Base-by-base conservation (phyloP, 2,888 invertebrate species). In the Adela reaumurella region DNA sequence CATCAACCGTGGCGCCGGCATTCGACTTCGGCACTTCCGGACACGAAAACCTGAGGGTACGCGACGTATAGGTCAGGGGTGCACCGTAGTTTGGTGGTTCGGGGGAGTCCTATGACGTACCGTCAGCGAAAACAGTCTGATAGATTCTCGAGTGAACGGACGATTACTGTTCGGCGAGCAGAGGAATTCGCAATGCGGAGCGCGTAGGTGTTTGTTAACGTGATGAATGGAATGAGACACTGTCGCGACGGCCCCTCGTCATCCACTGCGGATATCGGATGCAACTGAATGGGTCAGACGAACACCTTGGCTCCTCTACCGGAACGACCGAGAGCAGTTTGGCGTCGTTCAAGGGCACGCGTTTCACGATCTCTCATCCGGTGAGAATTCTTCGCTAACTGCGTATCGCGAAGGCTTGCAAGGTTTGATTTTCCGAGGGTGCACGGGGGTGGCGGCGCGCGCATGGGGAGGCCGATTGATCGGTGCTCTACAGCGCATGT, bases 1-100 rank as follows among this genome's bases (percentile, higher is more conserved):
- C 81, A 70, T 82, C 74, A 63, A 82, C 71, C 65, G 80, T 77
- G 61, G 65, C 74, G 67, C 82, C 82, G 74, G 84, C 77, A 76
- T 77, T 59, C 71, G 68, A 68, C 19, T 41, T 14, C 14, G 14
- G 3, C 14, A 14, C 35, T 14, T 14, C 35, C 6, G 35, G 14
- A 35, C 35, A 14, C 8, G 35, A 8, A 35, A 8, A 8, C 24
- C 24, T n/a, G n/a, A 24, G 8, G 24, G 24, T 24, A 24, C 24
- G n/a, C n/a, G 24, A 24, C 24, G 24, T 24, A 24, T 24, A 24
- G 24, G 24, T 24, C 24, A 24, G 24, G n/a, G 24, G 24, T 24
- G 24, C 24, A 24, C 24, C 8, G 24, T n/a, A n/a, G 24, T 24
- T 24, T 35, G 35, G 6, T 8, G n/a, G 3, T 35, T 35, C 14